Evolutionary conservation across 2,113 vertebrate species (phyloP).

Genomic region (Colossoma macropomum): DNA sequence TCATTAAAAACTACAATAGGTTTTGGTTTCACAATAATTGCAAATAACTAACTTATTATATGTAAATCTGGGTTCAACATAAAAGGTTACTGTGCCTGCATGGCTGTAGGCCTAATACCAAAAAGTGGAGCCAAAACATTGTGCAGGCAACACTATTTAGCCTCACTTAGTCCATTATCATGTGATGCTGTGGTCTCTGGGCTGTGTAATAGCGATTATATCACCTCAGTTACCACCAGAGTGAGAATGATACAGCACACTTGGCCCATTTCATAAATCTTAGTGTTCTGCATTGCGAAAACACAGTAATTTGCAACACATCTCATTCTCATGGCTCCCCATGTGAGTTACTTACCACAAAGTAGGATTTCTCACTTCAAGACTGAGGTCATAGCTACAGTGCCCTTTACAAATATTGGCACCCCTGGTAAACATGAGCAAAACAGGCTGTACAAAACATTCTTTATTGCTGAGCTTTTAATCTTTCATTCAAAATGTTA

Average conservation of each 20-base stretch:
- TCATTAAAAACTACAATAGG: too few species aligned
- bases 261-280: neutral
- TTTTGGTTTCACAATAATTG: neutral
- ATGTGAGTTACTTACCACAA: neutral
- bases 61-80: neutral
- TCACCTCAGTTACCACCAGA: neutral
- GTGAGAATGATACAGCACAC: neutral
- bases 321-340: neutral
- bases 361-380: too few species aligned
- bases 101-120: neutral
- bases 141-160: neutral
- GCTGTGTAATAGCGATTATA: neutral
- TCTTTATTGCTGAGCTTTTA: too few species aligned
- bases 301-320: neutral
- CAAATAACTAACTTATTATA: neutral
- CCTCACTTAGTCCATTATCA: neutral
- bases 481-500: too few species aligned
- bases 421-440: too few species aligned
- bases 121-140: neutral
- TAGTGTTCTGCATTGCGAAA: neutral
- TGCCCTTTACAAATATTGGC: too few species aligned
- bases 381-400: too few species aligned
- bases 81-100: neutral
- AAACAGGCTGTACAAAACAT: too few species aligned
- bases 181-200: slow-evolving; percentile 4